phyloP scores from a whole-genome alignment of 1,140 invertebrate species.

The Drosophila takahashii region DNA sequence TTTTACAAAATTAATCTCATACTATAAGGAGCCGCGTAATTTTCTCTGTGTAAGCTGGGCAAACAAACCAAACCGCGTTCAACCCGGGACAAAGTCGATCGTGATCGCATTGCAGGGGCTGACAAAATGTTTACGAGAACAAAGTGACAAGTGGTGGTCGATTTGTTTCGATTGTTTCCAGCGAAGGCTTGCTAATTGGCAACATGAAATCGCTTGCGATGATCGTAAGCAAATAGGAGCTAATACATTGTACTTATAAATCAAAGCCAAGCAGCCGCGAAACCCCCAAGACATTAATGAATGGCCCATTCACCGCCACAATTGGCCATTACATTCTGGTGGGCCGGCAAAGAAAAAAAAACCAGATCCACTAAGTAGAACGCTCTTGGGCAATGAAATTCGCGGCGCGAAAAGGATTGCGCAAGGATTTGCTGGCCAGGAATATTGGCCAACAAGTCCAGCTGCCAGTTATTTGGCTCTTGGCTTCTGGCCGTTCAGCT shows the following conservation, averaged over 20 bases:
- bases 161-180: conserved; percentile 12
- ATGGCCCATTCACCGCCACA: conserved; percentile 17
- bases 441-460: conserved; percentile 44
- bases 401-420: conserved; percentile 23
- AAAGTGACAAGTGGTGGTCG: conserved; percentile 25
- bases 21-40: not conserved
- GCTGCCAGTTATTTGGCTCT: conserved; percentile 6
- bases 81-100: conserved; percentile 23
- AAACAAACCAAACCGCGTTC: not conserved
- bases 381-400: conserved; percentile 22
- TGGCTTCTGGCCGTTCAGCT: not conserved
- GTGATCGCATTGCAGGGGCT: conserved; percentile 35
- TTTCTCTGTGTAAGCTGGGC: conserved; percentile 9
- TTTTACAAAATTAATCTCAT: not conserved
- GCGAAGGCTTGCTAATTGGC: conserved; percentile 50
- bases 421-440: conserved; percentile 22
- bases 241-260: not conserved
- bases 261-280: not conserved
- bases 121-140: conserved; percentile 30
- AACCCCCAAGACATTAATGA: not conserved
- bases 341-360: not conserved
- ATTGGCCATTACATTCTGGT: conserved; percentile 16
- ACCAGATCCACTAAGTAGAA: conserved; percentile 41
- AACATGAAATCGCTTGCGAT: conserved; percentile 14
- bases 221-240: not conserved